phyloP scores from a whole-genome alignment of 2,888 invertebrate species.

The Cryptops parisi region DNA sequence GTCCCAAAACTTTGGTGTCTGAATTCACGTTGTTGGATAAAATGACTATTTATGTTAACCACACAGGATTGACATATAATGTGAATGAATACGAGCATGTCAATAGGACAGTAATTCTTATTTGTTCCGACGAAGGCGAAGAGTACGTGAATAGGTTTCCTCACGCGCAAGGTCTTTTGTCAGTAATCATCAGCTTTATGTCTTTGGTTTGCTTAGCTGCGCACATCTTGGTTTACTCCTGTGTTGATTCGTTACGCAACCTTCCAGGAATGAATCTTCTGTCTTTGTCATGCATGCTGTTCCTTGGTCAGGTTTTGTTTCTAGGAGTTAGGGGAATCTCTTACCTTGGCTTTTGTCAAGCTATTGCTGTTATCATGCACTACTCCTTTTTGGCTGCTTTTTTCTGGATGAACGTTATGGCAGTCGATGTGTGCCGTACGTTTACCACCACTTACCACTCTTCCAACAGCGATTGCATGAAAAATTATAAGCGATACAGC shows the following conservation, averaged over 20 bases:
- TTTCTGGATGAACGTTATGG: conserved; percentile 37
- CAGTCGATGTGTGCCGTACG: conserved; percentile 34
- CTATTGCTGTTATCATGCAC: conserved; percentile 29
- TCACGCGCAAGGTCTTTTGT: background rate
- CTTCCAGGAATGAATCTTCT: conserved; percentile 33
- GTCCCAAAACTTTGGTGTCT: background rate
- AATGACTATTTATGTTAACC: background rate
- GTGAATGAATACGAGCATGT: background rate
- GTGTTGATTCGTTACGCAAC: conserved; percentile 28
- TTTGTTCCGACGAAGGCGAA: background rate
- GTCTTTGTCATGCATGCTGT: conserved; percentile 29
- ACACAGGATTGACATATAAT: background rate
- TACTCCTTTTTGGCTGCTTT: conserved; percentile 34
- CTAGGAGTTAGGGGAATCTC: conserved; percentile 19
- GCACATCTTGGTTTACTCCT: conserved; percentile 30
- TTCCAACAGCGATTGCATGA: background rate
- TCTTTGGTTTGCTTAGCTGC: conserved; percentile 29
- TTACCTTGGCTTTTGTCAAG: conserved; percentile 20
- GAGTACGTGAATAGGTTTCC: background rate
- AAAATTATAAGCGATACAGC: conserved; percentile 27
- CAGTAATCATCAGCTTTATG: conserved; percentile 24
- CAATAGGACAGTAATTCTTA: background rate
- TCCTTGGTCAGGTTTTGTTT: conserved; percentile 31
- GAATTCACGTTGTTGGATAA: background rate
- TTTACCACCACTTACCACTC: conserved; percentile 24